Base-by-base conservation (phyloP, 2,888 invertebrate genomes). In the Micoletzkya japonica region DNA sequence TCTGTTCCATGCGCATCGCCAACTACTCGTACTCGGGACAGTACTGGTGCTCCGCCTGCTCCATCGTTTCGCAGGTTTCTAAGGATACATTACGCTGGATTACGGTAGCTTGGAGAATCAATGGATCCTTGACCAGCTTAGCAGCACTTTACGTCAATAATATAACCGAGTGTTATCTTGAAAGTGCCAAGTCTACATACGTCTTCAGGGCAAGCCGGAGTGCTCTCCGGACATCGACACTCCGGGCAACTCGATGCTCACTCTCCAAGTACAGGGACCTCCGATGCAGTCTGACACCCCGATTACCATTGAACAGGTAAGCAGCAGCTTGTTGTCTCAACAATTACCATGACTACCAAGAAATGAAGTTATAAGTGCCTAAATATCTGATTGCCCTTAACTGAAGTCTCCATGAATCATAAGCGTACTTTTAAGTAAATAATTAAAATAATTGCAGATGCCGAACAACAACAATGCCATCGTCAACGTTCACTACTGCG, bases 11-110 rank as follows among this genome's bases (percentile, higher is more conserved):
- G 34, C 76, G 80, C 24, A 75, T 84, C 30, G 72, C 81, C 44
- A 83, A 85, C 75, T 84, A 82, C 72, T 83, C 83, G 7, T 83
- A 73, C 67, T 79, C 84, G 24, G 84, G 84, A 39, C 81, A 80
- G 58, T 84, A 84, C 69, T 84, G 84, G 84, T 84, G 85, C 71
- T 81, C 83, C 17, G 84, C 84, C 1, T 84, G 84, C 71, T 83
- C 82, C 0, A 79, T 81, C 72, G 84, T 84, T 49, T 83, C 83
- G n/a, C 76, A 71, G 71, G 64, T 71, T 20, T 10, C 2, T 59
- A 20, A 20, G 17, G 17, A 6, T 58, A n/a, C n/a, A n/a, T n/a
- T n/a, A n/a, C n/a, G n/a, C n/a, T 20, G 36, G 20, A 6, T 20
- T 58, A 10, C n/a, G 2, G 32, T 61, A 3, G 10, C 26, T 10